Evolutionary conservation across 2,113 vertebrate genomes (phyloP).

Genomic region (Oreochromis tanganicae): DNA sequence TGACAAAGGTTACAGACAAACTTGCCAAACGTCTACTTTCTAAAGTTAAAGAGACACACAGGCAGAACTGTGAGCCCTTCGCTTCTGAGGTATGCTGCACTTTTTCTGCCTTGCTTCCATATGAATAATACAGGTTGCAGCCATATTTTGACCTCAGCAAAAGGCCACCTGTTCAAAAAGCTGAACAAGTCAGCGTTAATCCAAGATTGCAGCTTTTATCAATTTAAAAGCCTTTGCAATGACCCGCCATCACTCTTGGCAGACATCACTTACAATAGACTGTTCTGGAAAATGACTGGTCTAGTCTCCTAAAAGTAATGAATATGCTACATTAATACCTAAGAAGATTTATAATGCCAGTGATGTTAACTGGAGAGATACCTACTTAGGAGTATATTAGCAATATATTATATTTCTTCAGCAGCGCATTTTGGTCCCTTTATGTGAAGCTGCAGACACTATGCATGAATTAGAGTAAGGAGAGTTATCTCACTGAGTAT

Average conservation of each 20-base stretch:
- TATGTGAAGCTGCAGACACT: neutral
- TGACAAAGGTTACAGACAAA: neutral
- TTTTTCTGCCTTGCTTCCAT: neutral
- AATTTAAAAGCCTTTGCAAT: conserved; percentile 15
- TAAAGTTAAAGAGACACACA: neutral
- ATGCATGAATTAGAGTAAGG: conserved; percentile 16
- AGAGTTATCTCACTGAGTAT: conserved; percentile 22
- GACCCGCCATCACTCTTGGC: neutral
- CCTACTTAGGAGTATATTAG: neutral
- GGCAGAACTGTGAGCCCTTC: neutral
- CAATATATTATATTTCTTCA: neutral
- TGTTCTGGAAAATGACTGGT: neutral
- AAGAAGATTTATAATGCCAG: neutral
- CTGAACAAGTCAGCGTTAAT: neutral
- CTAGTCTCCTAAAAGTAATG: conserved; percentile 21
- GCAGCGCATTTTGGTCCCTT: neutral
- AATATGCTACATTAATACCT: neutral
- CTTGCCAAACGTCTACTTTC: neutral
- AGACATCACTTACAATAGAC: neutral
- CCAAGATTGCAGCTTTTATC: neutral
- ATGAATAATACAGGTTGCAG: conserved; percentile 1
- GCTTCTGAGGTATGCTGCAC: neutral
- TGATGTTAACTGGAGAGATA: conserved; percentile 3
- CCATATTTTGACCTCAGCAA: neutral
- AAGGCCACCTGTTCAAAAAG: conserved; percentile 7